These are phyloP conservation scores for Heterocephalus glaber DNA, from an alignment of 2,113 vertebrate species.

Conservation along the genomic window DNA sequence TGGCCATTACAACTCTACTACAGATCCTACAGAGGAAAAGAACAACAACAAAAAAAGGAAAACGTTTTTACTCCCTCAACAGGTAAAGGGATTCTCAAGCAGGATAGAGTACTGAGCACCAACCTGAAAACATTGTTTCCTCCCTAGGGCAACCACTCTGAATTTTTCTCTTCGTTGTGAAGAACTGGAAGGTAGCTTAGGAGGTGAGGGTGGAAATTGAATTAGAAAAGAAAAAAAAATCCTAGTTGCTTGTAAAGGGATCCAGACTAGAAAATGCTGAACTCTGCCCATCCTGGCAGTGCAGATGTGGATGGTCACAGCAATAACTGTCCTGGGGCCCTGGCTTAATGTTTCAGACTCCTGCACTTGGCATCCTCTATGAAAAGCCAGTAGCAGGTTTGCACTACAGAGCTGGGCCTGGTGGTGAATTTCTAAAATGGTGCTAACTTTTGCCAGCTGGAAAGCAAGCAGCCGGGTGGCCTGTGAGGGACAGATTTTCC, in stretches of 20 bases:
- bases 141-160: neutral
- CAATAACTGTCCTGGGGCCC: neutral
- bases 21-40: neutral
- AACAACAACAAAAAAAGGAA: neutral
- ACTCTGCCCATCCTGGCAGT: neutral
- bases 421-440: neutral
- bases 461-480: neutral
- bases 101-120: neutral
- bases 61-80: neutral
- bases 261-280: neutral
- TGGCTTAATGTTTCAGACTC: neutral
- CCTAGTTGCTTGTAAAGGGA: neutral
- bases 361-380: neutral
- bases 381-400: neutral
- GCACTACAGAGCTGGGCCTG: neutral
- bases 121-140: neutral
- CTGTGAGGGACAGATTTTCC: neutral
- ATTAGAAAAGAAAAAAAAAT: conserved; percentile 19
- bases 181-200: neutral
- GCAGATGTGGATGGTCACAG: neutral
- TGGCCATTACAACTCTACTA: neutral
- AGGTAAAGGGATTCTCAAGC: neutral
- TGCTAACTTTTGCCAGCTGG: neutral
- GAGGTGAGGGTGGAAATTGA: neutral
- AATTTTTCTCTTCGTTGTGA: neutral